Conservation (phyloP, 2,888 invertebrate species). For the Eupeodes luniger region DNA sequence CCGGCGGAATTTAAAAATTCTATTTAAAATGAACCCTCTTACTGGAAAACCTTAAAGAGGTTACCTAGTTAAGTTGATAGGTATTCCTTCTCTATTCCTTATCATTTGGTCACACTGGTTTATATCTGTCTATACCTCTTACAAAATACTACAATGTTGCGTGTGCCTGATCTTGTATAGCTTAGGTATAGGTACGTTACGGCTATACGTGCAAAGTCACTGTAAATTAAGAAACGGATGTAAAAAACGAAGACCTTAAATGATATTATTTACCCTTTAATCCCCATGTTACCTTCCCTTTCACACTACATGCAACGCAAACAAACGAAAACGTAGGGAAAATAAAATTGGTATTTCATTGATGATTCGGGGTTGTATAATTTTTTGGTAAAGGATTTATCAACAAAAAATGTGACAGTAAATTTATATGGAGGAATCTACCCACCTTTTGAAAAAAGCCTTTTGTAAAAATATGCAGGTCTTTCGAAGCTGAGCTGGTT, state of each 20-base stretch:
- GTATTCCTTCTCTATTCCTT: background rate
- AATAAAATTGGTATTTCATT: constrained; percentile 19
- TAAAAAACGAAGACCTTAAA: background rate
- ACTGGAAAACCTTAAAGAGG: too few relatives aligned
- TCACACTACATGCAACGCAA: background rate
- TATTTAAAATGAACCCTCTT: too few relatives aligned
- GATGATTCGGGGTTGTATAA: constrained; percentile 12
- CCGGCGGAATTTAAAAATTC: too few relatives aligned
- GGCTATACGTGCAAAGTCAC: background rate
- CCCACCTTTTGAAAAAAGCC: background rate
- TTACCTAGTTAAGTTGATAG: too few relatives aligned
- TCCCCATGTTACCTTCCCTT: constrained; percentile 7
- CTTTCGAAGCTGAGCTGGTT: background rate
- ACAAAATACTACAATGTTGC: constrained; percentile 32
- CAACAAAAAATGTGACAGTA: background rate
- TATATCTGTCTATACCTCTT: background rate
- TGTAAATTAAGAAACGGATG: constrained; percentile 11
- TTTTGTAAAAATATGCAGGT: constrained; percentile 32
- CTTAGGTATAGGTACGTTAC: background rate
- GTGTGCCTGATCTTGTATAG: background rate
- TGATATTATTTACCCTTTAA: constrained; percentile 27
- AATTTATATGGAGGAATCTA: background rate
- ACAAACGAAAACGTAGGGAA: too few relatives aligned
- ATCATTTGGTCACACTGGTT: background rate
- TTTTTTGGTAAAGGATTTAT: constrained; percentile 5